These are phyloP conservation scores for Dicaeum eximium DNA, from an alignment of 2,113 vertebrate species.

Conservation along the genomic window DNA sequence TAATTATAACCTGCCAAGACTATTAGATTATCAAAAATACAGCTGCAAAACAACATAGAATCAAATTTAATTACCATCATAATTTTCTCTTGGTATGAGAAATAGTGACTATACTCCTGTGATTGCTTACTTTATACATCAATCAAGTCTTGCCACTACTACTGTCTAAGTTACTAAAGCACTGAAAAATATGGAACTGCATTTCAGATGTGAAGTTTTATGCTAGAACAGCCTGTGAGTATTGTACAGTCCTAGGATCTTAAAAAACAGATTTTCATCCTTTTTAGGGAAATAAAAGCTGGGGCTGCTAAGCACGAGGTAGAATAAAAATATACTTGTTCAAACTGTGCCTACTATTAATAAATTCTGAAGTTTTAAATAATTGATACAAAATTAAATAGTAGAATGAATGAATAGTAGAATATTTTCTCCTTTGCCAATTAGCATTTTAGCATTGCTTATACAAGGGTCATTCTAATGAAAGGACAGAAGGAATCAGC, in stretches of 20 bases:
- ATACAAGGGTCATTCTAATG: neutral
- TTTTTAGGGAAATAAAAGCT: neutral
- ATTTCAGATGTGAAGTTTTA: neutral
- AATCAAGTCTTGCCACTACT: neutral
- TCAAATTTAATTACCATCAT: neutral
- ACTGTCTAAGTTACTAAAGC: neutral
- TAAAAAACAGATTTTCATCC: neutral
- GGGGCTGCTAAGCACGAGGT: neutral
- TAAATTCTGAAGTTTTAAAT: neutral
- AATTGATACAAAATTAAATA: neutral
- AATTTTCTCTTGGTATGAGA: constrained; percentile 23
- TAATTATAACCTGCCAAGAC: constrained; percentile 2
- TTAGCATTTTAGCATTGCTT: neutral
- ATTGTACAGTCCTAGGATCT: neutral
- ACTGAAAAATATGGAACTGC: neutral
- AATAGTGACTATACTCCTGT: neutral
- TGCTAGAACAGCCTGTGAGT: neutral
- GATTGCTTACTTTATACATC: neutral
- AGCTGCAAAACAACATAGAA: neutral
- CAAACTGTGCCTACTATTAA: neutral
- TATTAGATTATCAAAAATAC: neutral
- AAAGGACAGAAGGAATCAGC: neutral
- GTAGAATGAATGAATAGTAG: too few species aligned
- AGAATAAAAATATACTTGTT: neutral
- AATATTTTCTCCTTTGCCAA: neutral